Base-by-base conservation (phyloP, 2,888 invertebrate genomes). In the Apodemia zela region DNA sequence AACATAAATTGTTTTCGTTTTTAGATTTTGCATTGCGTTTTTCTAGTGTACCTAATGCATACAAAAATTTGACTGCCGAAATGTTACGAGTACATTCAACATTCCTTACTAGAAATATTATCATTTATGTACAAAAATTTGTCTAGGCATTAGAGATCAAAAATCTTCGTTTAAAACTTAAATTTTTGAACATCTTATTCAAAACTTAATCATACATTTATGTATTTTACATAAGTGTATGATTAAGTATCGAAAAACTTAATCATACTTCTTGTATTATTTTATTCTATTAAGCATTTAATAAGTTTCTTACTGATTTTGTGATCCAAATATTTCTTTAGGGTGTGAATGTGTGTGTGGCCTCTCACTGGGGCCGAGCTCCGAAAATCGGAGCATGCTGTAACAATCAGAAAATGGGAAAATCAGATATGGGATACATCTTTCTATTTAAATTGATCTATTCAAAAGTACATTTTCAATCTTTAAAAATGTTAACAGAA, bases 301-400 rank as follows among this genome's bases (percentile, higher is more conserved):
- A 64, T 33, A 63, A 62, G 62, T 65, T 63, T 70, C 67, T 72
- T 72, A 72, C 72, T 72, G 72, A 68, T 72, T 72, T 47, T 70
- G 72, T 61, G 68, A 68, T 68, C 72, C 72, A 62, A 71, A 72
- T 65, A 72, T 72, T 67, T 72, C 71, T 71, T 72, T 72, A 45
- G 71, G 67, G 59, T 68, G 71, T 68, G 70, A 63, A 64, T 69
- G 68, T 64, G 67, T 66, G 68, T 72, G 71, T 33, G 71, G 72
- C 65, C 73, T 67, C 69, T 73, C 73, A 58, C 64, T 66, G 42
- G 73, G 72, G 62, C 71, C 73, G 64, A 75, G 93, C 82, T 96
- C 96, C 73, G 95, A 93, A 62, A 96, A 95, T 81, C 95, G 94
- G 78, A 95, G 87, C 73, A 95, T 93, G 85, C 95, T 94, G 92